These are phyloP conservation scores for Pammene aurita DNA, from an alignment of 2,888 invertebrate genomes.

Conservation along the genomic window DNA sequence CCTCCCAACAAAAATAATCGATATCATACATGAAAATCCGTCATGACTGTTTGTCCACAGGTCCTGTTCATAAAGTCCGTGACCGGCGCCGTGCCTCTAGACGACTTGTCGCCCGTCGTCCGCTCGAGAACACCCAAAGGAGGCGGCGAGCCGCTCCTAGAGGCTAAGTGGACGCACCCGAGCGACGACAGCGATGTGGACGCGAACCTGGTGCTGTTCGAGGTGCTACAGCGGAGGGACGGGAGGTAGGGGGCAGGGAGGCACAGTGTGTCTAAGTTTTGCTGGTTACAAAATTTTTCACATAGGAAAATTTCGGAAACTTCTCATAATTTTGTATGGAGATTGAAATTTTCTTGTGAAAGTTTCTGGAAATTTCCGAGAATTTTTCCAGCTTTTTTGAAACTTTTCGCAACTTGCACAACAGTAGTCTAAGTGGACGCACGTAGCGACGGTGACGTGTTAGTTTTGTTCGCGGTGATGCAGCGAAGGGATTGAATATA, in stretches of 20 bases:
- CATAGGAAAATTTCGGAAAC: background rate
- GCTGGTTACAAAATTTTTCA: background rate
- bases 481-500: too few relatives aligned
- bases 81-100: conserved; percentile 60
- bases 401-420: too few relatives aligned
- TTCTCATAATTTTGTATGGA: too few relatives aligned
- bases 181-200: conserved; percentile 78
- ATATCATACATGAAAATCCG: too few relatives aligned
- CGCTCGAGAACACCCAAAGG: conserved; percentile 49
- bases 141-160: conserved; percentile 65
- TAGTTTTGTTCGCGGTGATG: too few relatives aligned
- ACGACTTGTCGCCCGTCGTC: conserved; percentile 56
- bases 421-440: too few relatives aligned
- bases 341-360: too few relatives aligned
- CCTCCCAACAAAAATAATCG: too few relatives aligned
- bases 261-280: background rate
- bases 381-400: too few relatives aligned
- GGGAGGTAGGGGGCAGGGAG: conserved; percentile 48
- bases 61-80: conserved; percentile 58
- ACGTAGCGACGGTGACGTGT: too few relatives aligned
- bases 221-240: conserved; percentile 82
- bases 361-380: too few relatives aligned
- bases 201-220: conserved; percentile 80
- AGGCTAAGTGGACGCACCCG: conserved; percentile 59
- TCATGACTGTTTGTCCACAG: too few relatives aligned